Conservation (phyloP, 1,140 invertebrate genomes). For the Dendrolimus kikuchii region DNA sequence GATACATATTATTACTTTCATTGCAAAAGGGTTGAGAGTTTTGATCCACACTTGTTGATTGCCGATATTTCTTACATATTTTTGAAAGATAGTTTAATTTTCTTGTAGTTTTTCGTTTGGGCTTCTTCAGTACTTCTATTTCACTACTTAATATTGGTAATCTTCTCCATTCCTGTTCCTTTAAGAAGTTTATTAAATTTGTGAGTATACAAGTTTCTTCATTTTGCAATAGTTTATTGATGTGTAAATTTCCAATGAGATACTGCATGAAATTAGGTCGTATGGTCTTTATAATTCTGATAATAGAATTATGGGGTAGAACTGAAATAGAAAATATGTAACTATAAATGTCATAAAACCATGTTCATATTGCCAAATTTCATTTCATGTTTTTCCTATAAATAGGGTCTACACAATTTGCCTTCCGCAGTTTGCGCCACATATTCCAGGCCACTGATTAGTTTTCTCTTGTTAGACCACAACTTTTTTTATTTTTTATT, state of each 20-base stretch:
- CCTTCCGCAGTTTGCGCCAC: too few species aligned
- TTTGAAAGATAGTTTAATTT: slow-evolving; percentile 23
- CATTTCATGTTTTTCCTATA: too few species aligned
- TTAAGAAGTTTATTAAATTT: slow-evolving; percentile 35
- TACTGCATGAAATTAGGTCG: slow-evolving; percentile 44
- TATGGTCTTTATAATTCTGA: slow-evolving; percentile 40
- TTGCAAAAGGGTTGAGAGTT: not conserved
- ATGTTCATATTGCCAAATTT: too few species aligned
- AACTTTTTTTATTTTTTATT: too few species aligned
- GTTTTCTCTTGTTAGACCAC: too few species aligned
- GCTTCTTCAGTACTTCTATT: not conserved
- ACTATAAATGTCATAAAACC: not conserved
- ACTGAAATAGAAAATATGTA: slow-evolving; percentile 29
- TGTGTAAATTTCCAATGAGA: slow-evolving; percentile 27
- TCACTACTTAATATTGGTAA: slow-evolving; percentile 13
- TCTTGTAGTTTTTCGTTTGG: slow-evolving; percentile 1
- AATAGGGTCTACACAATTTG: too few species aligned
- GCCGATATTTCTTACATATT: slow-evolving; percentile 13
- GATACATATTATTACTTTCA: slow-evolving; percentile 14
- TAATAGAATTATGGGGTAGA: slow-evolving; percentile 30
- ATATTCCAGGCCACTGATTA: too few species aligned
- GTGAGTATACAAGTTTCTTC: slow-evolving; percentile 30
- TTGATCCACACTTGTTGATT: not conserved
- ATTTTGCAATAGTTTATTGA: slow-evolving; percentile 22
- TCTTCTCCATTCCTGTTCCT: slow-evolving; percentile 26